Conservation (phyloP, 1,140 invertebrate genomes). For the Piezodorus guildinii region DNA sequence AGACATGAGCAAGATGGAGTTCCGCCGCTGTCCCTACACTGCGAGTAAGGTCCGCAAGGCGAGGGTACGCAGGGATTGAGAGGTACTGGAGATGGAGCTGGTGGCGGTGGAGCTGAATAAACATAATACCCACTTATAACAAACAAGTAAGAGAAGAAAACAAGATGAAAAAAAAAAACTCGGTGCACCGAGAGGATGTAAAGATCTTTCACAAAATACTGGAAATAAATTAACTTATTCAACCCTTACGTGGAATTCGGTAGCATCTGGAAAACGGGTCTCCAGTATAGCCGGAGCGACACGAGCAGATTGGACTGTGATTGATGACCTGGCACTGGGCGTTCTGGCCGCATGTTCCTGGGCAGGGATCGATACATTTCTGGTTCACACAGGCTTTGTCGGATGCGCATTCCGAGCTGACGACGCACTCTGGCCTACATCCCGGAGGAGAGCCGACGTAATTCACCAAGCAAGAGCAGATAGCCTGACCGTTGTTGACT, state of each 20-base stretch:
- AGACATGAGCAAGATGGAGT: constrained; percentile 55
- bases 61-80: constrained; percentile 52
- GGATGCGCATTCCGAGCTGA: constrained; percentile 57
- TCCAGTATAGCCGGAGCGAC: constrained; percentile 44
- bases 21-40: constrained; percentile 49
- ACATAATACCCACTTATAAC: too few relatives aligned
- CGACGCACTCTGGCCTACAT: constrained; percentile 62
- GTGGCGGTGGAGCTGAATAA: constrained; percentile 15
- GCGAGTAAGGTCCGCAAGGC: constrained; percentile 61
- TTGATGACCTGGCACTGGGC: constrained; percentile 55
- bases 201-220: too few relatives aligned
- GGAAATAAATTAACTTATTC: too few relatives aligned
- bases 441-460: constrained; percentile 60
- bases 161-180: neutral
- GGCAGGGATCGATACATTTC: constrained; percentile 66
- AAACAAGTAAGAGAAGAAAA: too few relatives aligned
- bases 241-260: constrained; percentile 34
- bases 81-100: constrained; percentile 14
- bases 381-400: constrained; percentile 61
- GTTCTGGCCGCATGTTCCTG: constrained; percentile 59
- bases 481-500: constrained; percentile 51
- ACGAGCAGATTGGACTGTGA: constrained; percentile 53
- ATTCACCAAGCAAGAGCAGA: constrained; percentile 56
- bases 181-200: too few relatives aligned
- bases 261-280: constrained; percentile 53